Base-by-base conservation (phyloP, 2,888 invertebrate genomes). In the Ditula angustiorana region DNA sequence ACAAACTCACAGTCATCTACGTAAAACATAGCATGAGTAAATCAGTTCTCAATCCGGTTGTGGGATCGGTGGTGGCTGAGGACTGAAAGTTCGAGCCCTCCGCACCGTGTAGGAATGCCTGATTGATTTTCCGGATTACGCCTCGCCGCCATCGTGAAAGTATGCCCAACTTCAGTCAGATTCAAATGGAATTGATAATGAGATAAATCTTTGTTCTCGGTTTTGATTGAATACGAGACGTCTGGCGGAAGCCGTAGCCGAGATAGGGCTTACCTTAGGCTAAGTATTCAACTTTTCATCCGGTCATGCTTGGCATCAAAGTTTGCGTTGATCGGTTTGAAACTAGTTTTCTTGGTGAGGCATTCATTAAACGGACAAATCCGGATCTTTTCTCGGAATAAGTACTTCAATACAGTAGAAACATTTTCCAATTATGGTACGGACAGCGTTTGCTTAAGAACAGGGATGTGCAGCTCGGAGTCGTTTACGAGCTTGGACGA, bases 101-200 rank as follows among this genome's bases (percentile, higher is more conserved):
- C 68, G 67, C 70, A 67, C 77, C 86, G 85, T 87, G 87, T 78
- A 77, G 83, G 87, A 86, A 88, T 87, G 79, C 76, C 77, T 78
- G 82, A 85, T 86, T 86, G 87, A 86, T 88, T 86, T 81, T 76
- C 74, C 73, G 78, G 80, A 82, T 85, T 85, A 83, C 83, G 78
- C 81, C 79, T 74, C 74, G 70, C 74, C 70, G 70, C 74, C 68
- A 70, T 71, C 88, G 88, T 88, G 89, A 77, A 91, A 90, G 85
- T 88, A 90, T 91, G 85, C 74, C 73, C 75, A 83, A 86, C 79
- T 87, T 76, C 69, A 75, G 78, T 75, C 85, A 78, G 81, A 85
- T 79, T 83, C 80, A 76, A 72, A 75, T 75, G 72, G 78, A 81
- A 86, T 87, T 88, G 87, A 85, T 86, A 83, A 87, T 85, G 82